Percentiles rank a stretch among this genome's conserved stretches.
Conservation (phyloP, 1,140 invertebrate genomes). For the Diabrotica virgifera region DNA sequence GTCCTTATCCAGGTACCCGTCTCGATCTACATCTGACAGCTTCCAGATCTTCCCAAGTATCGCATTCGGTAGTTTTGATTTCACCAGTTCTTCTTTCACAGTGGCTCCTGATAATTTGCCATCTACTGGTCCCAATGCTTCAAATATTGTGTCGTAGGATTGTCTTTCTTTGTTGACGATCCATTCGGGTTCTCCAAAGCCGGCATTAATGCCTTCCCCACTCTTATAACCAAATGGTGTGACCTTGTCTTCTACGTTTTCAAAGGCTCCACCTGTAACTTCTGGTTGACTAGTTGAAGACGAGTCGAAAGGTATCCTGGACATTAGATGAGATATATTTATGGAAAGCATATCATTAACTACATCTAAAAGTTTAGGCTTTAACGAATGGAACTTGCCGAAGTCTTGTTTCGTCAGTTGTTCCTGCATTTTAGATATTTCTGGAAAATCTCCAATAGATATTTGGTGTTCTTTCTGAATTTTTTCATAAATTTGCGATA, state of each 20-base stretch:
- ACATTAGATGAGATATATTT: constrained; percentile 73
- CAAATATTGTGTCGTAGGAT: constrained; percentile 85
- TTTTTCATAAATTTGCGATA: constrained; percentile 67
- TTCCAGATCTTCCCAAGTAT: constrained; percentile 98
- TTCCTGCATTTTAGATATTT: constrained; percentile 77
- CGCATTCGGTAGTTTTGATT: constrained; percentile 96
- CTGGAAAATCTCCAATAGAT: constrained; percentile 73
- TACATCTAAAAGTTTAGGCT: constrained; percentile 65
- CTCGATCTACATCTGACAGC: constrained; percentile 92
- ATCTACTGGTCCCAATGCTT: constrained; percentile 78
- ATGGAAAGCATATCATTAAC: constrained; percentile 74
- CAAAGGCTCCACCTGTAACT: constrained; percentile 80
- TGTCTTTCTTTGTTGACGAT: constrained; percentile 86
- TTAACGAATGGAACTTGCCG: constrained; percentile 68
- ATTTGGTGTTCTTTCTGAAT: constrained; percentile 70
- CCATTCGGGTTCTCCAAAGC: constrained; percentile 93
- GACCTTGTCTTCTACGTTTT: constrained; percentile 76
- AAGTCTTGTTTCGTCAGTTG: constrained; percentile 73
- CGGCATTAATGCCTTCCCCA: constrained; percentile 95
- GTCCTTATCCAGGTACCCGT: constrained; percentile 91
- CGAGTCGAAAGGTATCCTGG: constrained; percentile 64
- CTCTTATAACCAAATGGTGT: constrained; percentile 95
- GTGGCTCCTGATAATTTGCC: constrained; percentile 92
- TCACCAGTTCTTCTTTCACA: constrained; percentile 95
- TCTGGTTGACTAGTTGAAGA: constrained; percentile 19